Evolutionary conservation across 2,888 invertebrate species (phyloP), one percentile per base, ranked within the genome.

Genomic region (Drosophila emarginata): DNA sequence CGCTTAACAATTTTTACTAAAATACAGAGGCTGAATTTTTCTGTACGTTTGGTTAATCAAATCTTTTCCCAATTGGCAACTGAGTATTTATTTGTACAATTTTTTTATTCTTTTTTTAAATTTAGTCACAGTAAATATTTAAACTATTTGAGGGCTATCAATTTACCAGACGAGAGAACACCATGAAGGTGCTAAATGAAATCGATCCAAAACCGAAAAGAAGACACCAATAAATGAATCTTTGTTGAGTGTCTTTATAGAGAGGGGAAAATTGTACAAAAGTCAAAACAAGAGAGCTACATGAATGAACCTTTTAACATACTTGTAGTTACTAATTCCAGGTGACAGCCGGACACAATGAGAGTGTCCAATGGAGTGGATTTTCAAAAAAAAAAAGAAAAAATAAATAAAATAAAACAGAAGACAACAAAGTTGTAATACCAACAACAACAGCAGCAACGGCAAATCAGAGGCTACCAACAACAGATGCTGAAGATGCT

Each of bases 271-370:
- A 40, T 61, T 61, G 14, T 79, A 87, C 82, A 85, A 82, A 86
- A 81, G 88, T 85, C 80, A 71, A 72, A 81, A 87, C 87, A 84
- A 82, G 87, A 79, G 78, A 79, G 77, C 72, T 77, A 87, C 87
- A 86, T 83, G 88, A 87, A 85, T 87, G 89, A 87, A 87, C 89
- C 89, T 88, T 87, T 89, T 89, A 88, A 81, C 88, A 88, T 82
- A 85, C 89, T 88, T 88, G 88, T 88, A 87, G 80, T 77, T 82
- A 87, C 87, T 88, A 88, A 88, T 87, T 89, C 88, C 88, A 74
- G 72, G 88, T 87, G 89, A 88, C 87, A 86, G 82, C 77, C 87
- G 72, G 45, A 86, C 79, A 85, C 86, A 80, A 67, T 76, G 68
- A 80, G 71, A 45, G 45, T 54, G 54, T 36, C 69, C 45, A 45